phyloP scores from a whole-genome alignment of 2,797 vertebrate genomes.

The Gymnoscopelus braueri region DNA sequence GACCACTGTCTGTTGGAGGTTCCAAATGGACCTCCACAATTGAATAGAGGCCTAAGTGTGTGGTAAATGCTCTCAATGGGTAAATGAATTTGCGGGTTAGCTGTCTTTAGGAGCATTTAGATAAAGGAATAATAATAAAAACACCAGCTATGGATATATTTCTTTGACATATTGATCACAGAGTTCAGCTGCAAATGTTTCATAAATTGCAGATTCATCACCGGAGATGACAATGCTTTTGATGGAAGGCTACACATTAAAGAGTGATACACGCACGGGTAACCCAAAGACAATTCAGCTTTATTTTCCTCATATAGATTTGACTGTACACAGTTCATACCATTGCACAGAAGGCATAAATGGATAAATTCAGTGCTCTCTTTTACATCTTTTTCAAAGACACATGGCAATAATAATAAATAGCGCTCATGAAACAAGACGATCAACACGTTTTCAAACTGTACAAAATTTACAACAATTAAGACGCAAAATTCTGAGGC shows the following conservation, averaged over 20 bases:
- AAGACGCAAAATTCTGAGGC: constrained; percentile 78
- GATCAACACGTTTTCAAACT: constrained; percentile 88
- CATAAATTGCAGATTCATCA: constrained; percentile 56
- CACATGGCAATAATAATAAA: constrained; percentile 91
- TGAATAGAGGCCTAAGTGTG: constrained; percentile 82
- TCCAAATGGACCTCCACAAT: constrained; percentile 81
- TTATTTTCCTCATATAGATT: constrained; percentile 90
- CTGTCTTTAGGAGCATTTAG: constrained; percentile 75
- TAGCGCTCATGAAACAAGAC: constrained; percentile 89
- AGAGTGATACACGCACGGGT: constrained; percentile 49
- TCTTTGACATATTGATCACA: constrained; percentile 66
- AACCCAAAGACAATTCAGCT: constrained; percentile 88
- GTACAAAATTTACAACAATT: constrained; percentile 95
- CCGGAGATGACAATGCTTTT: not conserved
- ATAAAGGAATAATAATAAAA: constrained; percentile 77
- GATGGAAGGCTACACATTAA: not conserved
- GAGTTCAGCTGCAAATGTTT: constrained; percentile 58
- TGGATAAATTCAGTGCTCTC: constrained; percentile 88
- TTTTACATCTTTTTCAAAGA: constrained; percentile 86
- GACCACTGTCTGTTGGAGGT: constrained; percentile 77
- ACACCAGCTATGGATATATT: constrained; percentile 68
- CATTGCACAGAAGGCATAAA: constrained; percentile 91
- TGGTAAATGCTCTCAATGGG: constrained; percentile 81
- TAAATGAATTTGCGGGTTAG: constrained; percentile 82
- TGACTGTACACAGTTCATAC: constrained; percentile 92